phyloP scores from a whole-genome alignment of 2,888 invertebrate species.

The Arenicola marina region DNA sequence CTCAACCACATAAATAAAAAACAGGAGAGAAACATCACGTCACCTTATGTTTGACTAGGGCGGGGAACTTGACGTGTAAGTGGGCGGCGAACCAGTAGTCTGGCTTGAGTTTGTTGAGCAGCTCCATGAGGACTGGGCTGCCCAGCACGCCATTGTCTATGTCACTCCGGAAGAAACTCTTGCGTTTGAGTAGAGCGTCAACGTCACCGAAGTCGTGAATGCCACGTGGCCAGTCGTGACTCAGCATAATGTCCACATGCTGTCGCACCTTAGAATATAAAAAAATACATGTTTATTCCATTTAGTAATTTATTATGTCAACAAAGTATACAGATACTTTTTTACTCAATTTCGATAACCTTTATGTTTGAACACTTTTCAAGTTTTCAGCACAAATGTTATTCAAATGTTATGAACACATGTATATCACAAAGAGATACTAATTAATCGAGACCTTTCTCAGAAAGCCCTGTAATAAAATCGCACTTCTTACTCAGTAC shows the following conservation, averaged over 20 bases:
- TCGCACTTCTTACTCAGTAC: too few relatives aligned
- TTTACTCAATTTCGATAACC: too few relatives aligned
- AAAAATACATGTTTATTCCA: too few relatives aligned
- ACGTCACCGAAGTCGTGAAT: slow-evolving; percentile 85
- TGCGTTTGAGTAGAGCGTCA: slow-evolving; percentile 72
- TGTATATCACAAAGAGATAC: too few relatives aligned
- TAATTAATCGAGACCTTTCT: too few relatives aligned
- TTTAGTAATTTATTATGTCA: too few relatives aligned
- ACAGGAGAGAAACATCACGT: background rate
- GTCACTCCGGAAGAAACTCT: slow-evolving; percentile 85
- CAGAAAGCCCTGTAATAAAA: too few relatives aligned
- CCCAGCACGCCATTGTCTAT: slow-evolving; percentile 82
- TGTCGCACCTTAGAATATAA: slow-evolving; percentile 62
- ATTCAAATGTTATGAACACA: too few relatives aligned
- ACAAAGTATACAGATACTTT: too few relatives aligned
- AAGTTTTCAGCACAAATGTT: too few relatives aligned
- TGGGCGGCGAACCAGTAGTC: slow-evolving; percentile 93
- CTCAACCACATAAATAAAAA: too few relatives aligned
- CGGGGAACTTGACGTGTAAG: slow-evolving; percentile 93
- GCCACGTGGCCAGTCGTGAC: slow-evolving; percentile 96
- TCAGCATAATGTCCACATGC: slow-evolving; percentile 83
- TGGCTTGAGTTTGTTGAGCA: slow-evolving; percentile 79
- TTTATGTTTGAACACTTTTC: too few relatives aligned
- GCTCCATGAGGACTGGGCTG: slow-evolving; percentile 80
- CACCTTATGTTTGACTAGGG: slow-evolving; percentile 76